These are phyloP conservation scores for Chloroclystis v-ata DNA, from an alignment of 2,888 invertebrate species.

Conservation along the genomic window DNA sequence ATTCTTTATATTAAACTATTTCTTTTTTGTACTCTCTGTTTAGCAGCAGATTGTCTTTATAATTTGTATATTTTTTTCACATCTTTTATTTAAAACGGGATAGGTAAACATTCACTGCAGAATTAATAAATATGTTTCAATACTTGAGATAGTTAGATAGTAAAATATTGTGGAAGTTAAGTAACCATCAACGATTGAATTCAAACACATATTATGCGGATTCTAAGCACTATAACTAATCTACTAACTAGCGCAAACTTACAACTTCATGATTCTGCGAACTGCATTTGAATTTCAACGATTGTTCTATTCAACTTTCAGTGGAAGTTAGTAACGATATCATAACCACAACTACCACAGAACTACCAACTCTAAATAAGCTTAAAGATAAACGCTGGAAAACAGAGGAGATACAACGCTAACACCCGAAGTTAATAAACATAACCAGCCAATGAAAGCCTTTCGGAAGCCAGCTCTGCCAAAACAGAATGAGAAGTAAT, in stretches of 20 bases:
- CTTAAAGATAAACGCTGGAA: slow-evolving; percentile 12
- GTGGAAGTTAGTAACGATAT: background rate
- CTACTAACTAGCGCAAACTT: background rate
- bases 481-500: slow-evolving; percentile 40
- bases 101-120: too few species aligned
- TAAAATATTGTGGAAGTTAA: too few species aligned
- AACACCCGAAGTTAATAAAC: slow-evolving; percentile 20
- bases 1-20: too few species aligned
- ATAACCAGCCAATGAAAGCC: slow-evolving; percentile 26
- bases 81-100: too few species aligned
- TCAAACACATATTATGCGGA: too few species aligned
- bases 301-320: background rate
- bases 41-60: too few species aligned
- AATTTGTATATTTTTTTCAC: too few species aligned
- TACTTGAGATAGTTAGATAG: too few species aligned
- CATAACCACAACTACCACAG: background rate
- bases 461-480: slow-evolving; percentile 34
- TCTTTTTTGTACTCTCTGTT: too few species aligned
- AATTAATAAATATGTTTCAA: too few species aligned
- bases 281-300: background rate
- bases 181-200: too few species aligned
- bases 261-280: background rate
- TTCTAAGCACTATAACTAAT: too few species aligned
- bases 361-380: background rate
- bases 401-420: slow-evolving; percentile 18